Evolutionary conservation across 1,140 invertebrate genomes (phyloP).

Genomic region (Polypedilum vanderplanki): DNA sequence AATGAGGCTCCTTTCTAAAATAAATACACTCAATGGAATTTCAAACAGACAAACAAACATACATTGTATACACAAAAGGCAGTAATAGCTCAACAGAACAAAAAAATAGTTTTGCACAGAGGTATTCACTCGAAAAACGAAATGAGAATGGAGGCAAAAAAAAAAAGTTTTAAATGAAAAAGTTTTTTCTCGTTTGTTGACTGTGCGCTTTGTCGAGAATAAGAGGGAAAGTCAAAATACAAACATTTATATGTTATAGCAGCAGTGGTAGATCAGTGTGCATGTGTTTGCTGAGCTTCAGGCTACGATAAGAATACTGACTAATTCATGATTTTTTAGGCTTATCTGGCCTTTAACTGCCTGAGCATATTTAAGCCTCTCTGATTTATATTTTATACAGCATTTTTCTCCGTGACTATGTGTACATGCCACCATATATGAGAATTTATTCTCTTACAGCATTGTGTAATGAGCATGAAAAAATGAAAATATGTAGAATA

Average conservation of each 20-base stretch:
- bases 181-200: neutral
- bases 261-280: no score
- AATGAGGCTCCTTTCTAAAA: neutral
- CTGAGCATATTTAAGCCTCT: slow-evolving; percentile 10
- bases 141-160: no score
- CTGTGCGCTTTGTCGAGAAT: no score
- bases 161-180: slow-evolving; percentile 5
- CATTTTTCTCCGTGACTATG: neutral
- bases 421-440: neutral
- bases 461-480: neutral
- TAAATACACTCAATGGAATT: neutral
- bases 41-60: neutral
- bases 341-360: slow-evolving; percentile 16
- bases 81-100: neutral
- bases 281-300: no score
- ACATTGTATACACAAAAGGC: neutral
- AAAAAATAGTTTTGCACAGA: neutral
- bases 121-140: neutral
- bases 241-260: no score
- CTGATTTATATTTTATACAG: slow-evolving; percentile 7
- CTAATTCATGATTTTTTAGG: neutral
- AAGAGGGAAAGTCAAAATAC: no score
- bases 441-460: neutral
- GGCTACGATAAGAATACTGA: slow-evolving; percentile 14
- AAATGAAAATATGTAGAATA: neutral